Evolutionary conservation across 1,140 invertebrate genomes (phyloP).

Genomic region (Platyura marginata): DNA sequence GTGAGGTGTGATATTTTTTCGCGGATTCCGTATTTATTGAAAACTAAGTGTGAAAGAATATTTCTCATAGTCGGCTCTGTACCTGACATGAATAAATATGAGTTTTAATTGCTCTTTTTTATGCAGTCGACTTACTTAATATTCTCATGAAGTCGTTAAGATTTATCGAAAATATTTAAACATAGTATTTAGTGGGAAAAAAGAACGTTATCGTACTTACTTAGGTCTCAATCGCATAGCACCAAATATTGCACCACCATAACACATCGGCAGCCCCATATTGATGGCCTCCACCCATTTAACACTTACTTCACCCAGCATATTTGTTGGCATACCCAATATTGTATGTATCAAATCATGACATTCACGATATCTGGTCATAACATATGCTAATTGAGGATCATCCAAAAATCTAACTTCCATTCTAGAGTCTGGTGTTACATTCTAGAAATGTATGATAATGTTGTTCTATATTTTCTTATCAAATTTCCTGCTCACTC

Average conservation of each 20-base stretch:
- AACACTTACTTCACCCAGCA: slow-evolving; percentile 80
- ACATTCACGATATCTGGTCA: slow-evolving; percentile 90
- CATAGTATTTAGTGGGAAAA: no score
- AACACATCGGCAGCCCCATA: slow-evolving; percentile 76
- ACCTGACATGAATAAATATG: no score
- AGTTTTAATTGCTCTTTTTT: no score
- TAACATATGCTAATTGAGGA: slow-evolving; percentile 80
- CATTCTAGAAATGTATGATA: slow-evolving; percentile 33
- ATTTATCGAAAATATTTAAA: no score
- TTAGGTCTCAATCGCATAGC: slow-evolving; percentile 62
- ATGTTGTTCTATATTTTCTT: not conserved
- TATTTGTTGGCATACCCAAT: slow-evolving; percentile 86
- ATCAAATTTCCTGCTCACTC: not conserved
- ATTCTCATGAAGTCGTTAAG: no score
- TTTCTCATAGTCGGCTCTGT: no score
- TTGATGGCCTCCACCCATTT: slow-evolving; percentile 97
- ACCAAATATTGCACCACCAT: slow-evolving; percentile 72
- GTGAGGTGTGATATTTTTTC: no score
- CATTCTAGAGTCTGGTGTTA: slow-evolving; percentile 81
- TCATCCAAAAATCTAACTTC: slow-evolving; percentile 85
- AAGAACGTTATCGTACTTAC: slow-evolving; percentile 33
- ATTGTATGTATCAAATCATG: slow-evolving; percentile 90
- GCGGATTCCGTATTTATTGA: no score
- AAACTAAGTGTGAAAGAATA: no score
- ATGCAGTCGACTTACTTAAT: no score